Base-by-base conservation (phyloP, 2,797 vertebrate species). In the Danio aesculapii region DNA sequence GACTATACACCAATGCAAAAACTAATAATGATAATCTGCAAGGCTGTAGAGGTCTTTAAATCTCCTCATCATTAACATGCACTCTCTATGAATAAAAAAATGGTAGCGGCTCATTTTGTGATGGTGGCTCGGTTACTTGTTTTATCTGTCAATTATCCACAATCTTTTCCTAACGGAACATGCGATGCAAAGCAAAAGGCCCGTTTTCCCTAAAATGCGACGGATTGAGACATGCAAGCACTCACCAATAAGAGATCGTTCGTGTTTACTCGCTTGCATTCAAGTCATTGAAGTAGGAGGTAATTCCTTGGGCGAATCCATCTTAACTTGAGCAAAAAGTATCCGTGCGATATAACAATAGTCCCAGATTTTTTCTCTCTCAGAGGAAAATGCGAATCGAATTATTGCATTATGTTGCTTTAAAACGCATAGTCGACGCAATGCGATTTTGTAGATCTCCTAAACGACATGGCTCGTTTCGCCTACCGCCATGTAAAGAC, bases 171-270 rank as follows among this genome's bases (percentile, higher is more conserved):
- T 13, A 52, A 13, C 16, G 41, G 21, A 63, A 17, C 4, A 11
- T 75, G n/a, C 16, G 30, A 63, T 44, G 47, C 11, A 46, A 58
- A 9, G 41, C 17, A 46, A 67, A 77, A 53, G 69, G 59, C 59
- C 67, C n/a, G 46, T 70, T 70, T 52, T 71, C 21, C 47, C 47
- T 1, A 44, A 63, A 83, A 8, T 62, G 6, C 41, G 17, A 44
- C 21, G 19, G 16, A 74, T 43, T 50, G 19, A 64, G 53, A 44
- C 53, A 50, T 43, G 50, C 47, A 55, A 44, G 14, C 49, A 79
- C 85, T 83, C 53, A 86, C 85, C 81, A 76, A 59, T 47, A 61
- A 70, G 41, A 69, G 53, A 57, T 39, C 72, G 41, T 10, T 75
- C 64, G 16, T 43, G 43, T 17, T 57, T 59, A 59, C 19, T 74